Base-by-base conservation (phyloP, 2,888 invertebrate species). In the Ochropleura plecta region DNA sequence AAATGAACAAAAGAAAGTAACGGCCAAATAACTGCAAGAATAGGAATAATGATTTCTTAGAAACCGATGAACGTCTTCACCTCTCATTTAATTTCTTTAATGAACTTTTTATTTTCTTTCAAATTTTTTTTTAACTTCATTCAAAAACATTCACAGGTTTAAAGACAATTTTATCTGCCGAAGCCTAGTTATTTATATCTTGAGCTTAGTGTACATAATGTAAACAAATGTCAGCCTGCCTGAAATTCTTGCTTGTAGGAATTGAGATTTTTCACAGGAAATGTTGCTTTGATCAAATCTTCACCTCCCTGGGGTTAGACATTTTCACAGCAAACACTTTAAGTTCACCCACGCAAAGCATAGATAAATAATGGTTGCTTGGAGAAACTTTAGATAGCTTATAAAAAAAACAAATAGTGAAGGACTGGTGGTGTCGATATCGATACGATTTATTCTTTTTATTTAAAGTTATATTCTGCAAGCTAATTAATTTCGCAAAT, bases 361-460 rank as follows among this genome's bases (percentile, higher is more conserved):
- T 57, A 62, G 65, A 75, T 79, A 66, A 79, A 75, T 69, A 79
- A 79, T 65, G 55, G 55, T 69, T 42, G 1, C 53, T 63, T 63
- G 63, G 76, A 51, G 40, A 63, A 64, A 64, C 63, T 76, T 70
- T 57, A 46, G 12, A 12, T 7, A 40, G 44, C 49, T 18, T 44
- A 18, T 12, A 69, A 49, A 30, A 49, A 30, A 63, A 70, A 70
- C n/a, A 51, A 77, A 63, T 46, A 40, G 62, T 55, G 44, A 63
- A 10, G 55, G 14, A 20, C 7, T 30, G 0, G 46, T 62, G 7
- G 7, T 51, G 14, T 63, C 0, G 68, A 63, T 57, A 51, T 57
- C 57, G 55, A 70, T 44, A 70, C 4, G 30, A 70, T 40, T 10
- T 9, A 16, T 30, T 18, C 8, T 40, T n/a, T 51, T 12, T 30